Base-by-base conservation (phyloP, 2,797 vertebrate species). In the Danio kyathit region DNA sequence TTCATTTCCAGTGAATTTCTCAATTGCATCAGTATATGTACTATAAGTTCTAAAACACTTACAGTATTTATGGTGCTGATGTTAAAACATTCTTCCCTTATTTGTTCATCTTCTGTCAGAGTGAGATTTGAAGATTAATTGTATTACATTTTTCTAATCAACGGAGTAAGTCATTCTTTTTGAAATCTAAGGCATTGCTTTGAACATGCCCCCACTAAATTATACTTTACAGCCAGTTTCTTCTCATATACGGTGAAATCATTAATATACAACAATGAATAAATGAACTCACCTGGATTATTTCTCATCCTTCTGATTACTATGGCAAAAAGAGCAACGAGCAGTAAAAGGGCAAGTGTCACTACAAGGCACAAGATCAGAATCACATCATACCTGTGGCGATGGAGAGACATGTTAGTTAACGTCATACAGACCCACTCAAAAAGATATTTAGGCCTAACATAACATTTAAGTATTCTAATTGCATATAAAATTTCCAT, bases 271-370 rank as follows among this genome's bases (percentile, higher is more conserved):
- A 29, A 29, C 29, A 1, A 29, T 29, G 29, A 29, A 29, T 29
- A 1, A 3, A 29, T 29, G 29, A 29, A 29, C 29, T 29, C 29
- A 29, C 29, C 29, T 29, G 7, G 4, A 0, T 46, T 73, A 16
- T 44, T 80, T 19, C 12, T 73, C 44, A 38, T 6, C 1, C 56
- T 65, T 12, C 13, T 29, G 29, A 43, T n/a, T 29, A 70, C 13
- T 11, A 51, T 64, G 19, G 51, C 60, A 16, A 72, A 16, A 60
- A 79, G 64, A 65, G 46, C 38, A 49, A 70, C 7, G 4, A 82
- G 12, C 13, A 66, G 71, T 13, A 56, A 10, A 44, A 85, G 51
- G 48, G 48, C 9, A 21, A 74, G 11, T 4, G 8, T 40, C 4
- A 13, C 9, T 49, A n/a, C 12, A 69, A 60, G 5, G 67, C 17